Evolutionary conservation across 2,797 vertebrate species (phyloP).

Genomic region (Chromobotia macracanthus): DNA sequence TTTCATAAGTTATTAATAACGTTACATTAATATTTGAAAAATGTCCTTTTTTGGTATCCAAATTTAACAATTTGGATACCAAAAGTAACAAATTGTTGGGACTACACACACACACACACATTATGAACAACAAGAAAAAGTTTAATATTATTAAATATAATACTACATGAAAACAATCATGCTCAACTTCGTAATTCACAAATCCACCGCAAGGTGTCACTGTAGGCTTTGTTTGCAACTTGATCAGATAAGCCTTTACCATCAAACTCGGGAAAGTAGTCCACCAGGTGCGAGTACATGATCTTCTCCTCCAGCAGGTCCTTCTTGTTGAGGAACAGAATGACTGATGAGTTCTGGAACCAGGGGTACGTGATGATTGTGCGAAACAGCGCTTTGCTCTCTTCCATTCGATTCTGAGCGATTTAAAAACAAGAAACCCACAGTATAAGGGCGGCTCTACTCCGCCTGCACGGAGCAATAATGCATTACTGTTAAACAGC

Average conservation of each 20-base stretch:
- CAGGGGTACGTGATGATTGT: conserved; percentile 99
- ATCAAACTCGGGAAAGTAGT: conserved; percentile 98
- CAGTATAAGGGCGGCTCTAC: not conserved
- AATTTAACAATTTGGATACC: too few species aligned
- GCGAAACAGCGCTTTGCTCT: conserved; percentile 97
- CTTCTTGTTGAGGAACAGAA: conserved; percentile 98
- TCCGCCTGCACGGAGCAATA: not conserved
- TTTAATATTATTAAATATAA: not conserved
- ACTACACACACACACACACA: too few species aligned
- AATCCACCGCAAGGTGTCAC: conserved; percentile 50
- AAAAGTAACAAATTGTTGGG: too few species aligned
- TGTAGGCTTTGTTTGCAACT: conserved; percentile 16
- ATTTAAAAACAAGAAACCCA: not conserved
- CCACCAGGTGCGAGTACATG: conserved; percentile 93
- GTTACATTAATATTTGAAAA: too few species aligned
- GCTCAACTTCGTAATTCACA: not conserved
- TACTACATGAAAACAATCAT: not conserved
- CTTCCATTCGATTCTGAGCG: conserved; percentile 95
- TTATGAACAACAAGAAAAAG: too few species aligned
- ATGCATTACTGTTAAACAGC: not conserved
- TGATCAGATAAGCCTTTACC: conserved; percentile 71
- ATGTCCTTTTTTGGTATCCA: too few species aligned
- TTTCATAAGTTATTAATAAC: too few species aligned
- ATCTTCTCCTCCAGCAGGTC: conserved; percentile 98
- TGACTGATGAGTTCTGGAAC: conserved; percentile 99